These are phyloP conservation scores for Ptiloglossa arizonensis DNA, from an alignment of 1,140 invertebrate genomes.

Conservation along the genomic window DNA sequence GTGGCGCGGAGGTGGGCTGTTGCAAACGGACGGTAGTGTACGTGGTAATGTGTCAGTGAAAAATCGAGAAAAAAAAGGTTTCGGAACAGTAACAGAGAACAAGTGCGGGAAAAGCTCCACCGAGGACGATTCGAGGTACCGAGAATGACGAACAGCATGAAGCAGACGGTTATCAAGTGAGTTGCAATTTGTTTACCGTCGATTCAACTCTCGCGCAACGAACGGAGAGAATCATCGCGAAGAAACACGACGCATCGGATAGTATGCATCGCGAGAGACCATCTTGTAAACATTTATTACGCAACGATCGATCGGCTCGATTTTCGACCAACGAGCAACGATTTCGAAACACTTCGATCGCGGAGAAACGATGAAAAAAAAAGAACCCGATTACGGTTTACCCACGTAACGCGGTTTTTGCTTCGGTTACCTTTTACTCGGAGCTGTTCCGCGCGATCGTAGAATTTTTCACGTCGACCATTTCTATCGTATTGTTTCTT, in stretches of 20 bases:
- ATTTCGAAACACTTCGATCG: background rate
- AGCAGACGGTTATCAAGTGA: slow-evolving; percentile 81
- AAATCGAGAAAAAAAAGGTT: too few species aligned
- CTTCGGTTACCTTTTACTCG: too few species aligned
- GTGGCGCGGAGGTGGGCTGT: background rate
- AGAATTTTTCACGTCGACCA: background rate
- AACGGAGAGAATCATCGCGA: background rate
- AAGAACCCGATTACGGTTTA: too few species aligned
- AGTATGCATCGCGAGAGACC: too few species aligned
- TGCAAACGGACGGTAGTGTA: slow-evolving; percentile 30
- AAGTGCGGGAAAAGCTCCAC: background rate
- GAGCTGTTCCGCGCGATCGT: background rate
- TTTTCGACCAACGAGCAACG: too few species aligned
- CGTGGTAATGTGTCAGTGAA: slow-evolving; percentile 61
- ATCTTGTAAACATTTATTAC: too few species aligned
- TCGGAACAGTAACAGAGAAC: background rate
- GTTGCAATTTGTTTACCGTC: slow-evolving; percentile 53
- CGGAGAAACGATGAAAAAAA: too few species aligned
- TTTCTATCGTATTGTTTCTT: too few species aligned
- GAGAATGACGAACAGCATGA: slow-evolving; percentile 79
- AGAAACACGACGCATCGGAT: too few species aligned
- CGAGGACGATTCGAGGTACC: background rate
- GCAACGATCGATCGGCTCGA: background rate
- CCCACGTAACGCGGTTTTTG: too few species aligned
- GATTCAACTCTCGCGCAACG: background rate